Conservation (phyloP, 2,888 invertebrate genomes). For the Cephus nigrinus region DNA sequence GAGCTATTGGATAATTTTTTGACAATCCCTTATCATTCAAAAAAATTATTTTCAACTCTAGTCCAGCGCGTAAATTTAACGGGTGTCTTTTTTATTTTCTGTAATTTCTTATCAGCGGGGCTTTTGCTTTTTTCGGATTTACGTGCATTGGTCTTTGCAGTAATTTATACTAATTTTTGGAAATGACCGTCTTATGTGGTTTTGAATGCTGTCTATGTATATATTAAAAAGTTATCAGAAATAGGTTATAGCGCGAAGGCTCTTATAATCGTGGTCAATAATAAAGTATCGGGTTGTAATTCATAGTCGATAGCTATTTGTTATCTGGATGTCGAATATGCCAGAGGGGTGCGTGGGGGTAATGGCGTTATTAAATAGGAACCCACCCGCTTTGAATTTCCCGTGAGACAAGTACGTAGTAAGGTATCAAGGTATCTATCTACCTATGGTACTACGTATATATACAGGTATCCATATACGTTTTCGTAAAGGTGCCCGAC, state of each 20-base stretch:
- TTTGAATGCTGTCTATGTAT: neutral
- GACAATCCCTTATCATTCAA: too few species aligned
- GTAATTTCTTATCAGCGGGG: too few species aligned
- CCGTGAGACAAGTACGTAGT: neutral
- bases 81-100: too few species aligned
- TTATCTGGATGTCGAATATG: neutral
- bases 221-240: neutral
- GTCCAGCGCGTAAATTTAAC: too few species aligned
- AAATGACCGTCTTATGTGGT: neutral
- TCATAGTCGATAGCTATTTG: neutral
- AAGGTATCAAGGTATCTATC: neutral
- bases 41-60: too few species aligned
- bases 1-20: too few species aligned
- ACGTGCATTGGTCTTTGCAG: neutral
- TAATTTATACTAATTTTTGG: neutral
- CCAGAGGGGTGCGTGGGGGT: neutral
- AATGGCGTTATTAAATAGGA: conserved; percentile 17
- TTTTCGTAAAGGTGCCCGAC: conserved; percentile 4
- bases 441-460: neutral
- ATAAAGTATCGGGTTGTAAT: neutral
- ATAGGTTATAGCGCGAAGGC: neutral
- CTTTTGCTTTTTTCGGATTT: too few species aligned
- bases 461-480: neutral
- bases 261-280: neutral
- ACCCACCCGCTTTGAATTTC: conserved; percentile 4